These are phyloP conservation scores for Mus spicilegus DNA, from an alignment of 2,113 vertebrate species.

Conservation along the genomic window DNA sequence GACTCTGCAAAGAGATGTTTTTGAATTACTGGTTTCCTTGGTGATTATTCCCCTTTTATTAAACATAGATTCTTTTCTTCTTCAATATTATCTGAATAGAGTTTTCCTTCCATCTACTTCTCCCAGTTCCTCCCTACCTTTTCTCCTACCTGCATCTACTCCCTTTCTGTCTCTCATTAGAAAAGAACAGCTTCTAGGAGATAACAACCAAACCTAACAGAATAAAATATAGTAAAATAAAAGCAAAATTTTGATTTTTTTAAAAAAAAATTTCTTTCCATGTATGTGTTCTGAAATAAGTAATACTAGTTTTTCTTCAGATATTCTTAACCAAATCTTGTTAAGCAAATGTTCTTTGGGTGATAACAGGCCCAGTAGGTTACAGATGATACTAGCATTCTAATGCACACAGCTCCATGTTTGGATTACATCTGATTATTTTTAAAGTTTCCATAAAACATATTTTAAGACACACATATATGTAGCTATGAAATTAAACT, in stretches of 20 bases:
- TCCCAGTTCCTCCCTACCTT: neutral
- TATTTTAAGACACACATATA: conserved; percentile 15
- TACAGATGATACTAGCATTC: neutral
- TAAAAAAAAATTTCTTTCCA: neutral
- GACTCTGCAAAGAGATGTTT: neutral
- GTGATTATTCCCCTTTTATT: neutral
- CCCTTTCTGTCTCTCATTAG: neutral
- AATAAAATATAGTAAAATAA: neutral
- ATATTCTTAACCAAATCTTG: neutral
- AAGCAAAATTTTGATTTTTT: neutral
- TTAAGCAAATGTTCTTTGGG: neutral
- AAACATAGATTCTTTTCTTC: neutral
- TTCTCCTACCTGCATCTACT: neutral
- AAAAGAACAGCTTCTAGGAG: neutral
- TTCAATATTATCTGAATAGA: neutral
- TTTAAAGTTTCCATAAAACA: conserved; percentile 8
- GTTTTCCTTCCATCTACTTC: too few relatives aligned
- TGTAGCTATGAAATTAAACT: neutral
- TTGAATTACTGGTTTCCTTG: neutral
- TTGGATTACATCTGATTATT: neutral
- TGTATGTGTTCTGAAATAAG: neutral
- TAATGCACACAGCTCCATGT: neutral
- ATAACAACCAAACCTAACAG: neutral
- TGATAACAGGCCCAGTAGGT: neutral
- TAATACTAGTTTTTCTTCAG: conserved; percentile 38